Evolutionary conservation across 64 coral and sea anemone species (phyloP).

Genomic region (Montipora foliosa): DNA sequence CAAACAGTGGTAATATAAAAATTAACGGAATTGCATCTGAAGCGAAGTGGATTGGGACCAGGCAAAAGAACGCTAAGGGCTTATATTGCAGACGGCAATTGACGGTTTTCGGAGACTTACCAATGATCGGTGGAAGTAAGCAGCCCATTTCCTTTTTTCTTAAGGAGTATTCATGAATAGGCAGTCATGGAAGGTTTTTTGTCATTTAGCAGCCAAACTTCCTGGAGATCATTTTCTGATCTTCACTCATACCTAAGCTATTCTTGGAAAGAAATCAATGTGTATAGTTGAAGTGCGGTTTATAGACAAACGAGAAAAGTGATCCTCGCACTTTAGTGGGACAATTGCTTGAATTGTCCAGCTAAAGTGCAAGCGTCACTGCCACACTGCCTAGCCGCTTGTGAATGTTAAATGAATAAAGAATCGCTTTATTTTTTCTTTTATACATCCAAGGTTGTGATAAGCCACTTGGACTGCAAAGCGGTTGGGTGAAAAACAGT

Average conservation of each 20-base stretch:
- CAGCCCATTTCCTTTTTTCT: not conserved
- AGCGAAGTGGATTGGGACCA: constrained; percentile 62
- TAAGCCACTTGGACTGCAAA: constrained; percentile 60
- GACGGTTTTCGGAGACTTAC: constrained; percentile 1
- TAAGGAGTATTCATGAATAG: too few species aligned
- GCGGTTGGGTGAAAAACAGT: constrained; percentile 56
- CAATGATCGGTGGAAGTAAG: constrained; percentile 44
- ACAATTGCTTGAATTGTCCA: too few species aligned
- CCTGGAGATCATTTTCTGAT: too few species aligned
- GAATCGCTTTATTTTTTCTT: not conserved
- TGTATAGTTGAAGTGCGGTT: too few species aligned
- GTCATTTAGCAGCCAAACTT: too few species aligned
- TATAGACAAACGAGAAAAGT: too few species aligned
- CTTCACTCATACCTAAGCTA: too few species aligned
- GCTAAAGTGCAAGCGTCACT: too few species aligned
- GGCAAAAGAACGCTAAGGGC: constrained; percentile 1
- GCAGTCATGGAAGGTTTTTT: too few species aligned
- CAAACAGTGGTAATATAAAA: constrained; percentile 20
- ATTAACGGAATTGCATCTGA: constrained; percentile 3
- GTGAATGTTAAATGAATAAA: not conserved
- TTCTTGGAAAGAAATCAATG: too few species aligned
- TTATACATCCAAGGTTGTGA: constrained; percentile 3
- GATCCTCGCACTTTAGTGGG: too few species aligned
- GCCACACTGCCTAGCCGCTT: too few species aligned
- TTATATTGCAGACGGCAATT: constrained; percentile 61